Base-by-base conservation (phyloP, 2,888 invertebrate species). In the Nomada fucata region DNA sequence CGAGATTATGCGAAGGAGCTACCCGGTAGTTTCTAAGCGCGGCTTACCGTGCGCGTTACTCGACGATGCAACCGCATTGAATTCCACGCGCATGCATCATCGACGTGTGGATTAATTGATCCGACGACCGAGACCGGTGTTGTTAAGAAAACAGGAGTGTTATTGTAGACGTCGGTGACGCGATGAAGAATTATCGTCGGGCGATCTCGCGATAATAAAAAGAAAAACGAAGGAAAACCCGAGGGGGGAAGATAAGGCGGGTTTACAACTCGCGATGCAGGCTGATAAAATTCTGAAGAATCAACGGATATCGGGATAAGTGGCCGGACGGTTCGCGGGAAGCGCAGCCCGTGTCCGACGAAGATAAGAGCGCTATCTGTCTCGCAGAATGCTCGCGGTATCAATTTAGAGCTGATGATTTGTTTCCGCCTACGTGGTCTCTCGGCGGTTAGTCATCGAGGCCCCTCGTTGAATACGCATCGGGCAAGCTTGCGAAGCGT, bases 371-470 rank as follows among this genome's bases (percentile, higher is more conserved):
- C 70, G 42, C 63, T 70, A 23, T 18, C 55, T 76, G 80, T 86
- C 78, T 72, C 67, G 73, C 61, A 42, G 80, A 83, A 87, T 76
- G 77, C 57, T 59, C 72, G 75, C 75, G 86, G 74, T 87, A 88
- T 88, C 87, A 87, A 87, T 87, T 87, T 74, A 79, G 76, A 55
- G 84, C 78, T 83, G 88, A 86, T 86, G 84, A 87, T 87, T 83
- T 77, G 75, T 85, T 83, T 87, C 88, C 87, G 79, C 86, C 77
- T 72, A 86, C 84, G 88, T 73, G 59, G 76, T 23, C 82, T 61
- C 79, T 86, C 60, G 50, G 36, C 50, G 50, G 26, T 71, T 86
- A 87, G 81, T 87, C 87, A 86, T 73, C 80, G 63, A 71, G 79
- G 29, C 64, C 77, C 79, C 78, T 60, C 60, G 76, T 52, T 61